Base-by-base conservation (phyloP, 1,140 invertebrate genomes). In the Telenomus remus region DNA sequence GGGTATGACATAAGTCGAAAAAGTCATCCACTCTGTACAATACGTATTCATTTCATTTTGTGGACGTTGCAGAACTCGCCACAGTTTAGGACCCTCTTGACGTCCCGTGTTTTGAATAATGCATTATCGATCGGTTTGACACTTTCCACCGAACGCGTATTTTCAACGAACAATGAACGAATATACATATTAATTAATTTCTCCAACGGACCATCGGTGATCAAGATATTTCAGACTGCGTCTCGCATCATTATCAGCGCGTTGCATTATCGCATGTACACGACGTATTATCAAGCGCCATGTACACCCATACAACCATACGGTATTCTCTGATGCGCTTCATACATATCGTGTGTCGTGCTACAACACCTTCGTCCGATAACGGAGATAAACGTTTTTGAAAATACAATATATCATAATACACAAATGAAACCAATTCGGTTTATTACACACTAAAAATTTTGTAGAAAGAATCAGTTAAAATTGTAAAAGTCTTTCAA, bases 151-250 rank as follows among this genome's bases (percentile, higher is more conserved):
- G 44, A 12, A 15, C 49, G 14, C 27, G 71, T 33, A 74, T 75
- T 69, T 68, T 69, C 51, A 59, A 57, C 53, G 59, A 75, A 75
- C 57, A 57, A 56, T 34, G 37, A 61, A 63, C 53, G 54, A 64
- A 68, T 64, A 64, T 75, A 53, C 72, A 59, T 64, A 75, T 75
- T 69, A 69, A 69, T 75, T 75, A 63, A 64, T 68, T 5, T 37
- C n/a, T n/a, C 34, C 19, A 16, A 43, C 13, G 33, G 37, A 49
- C 33, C 13, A 34, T 46, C 27, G 4, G 33, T 59, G 64, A 72
- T 64, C 69, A 46, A 16, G 19, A 43, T 11, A 60, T 60, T 55
- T 54, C 70, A 66, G 47, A 63, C 34, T 55, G 16, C 61, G 39
- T 15, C 55, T 16, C 44, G 46, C 53, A 64, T 61, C 63, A 57